phyloP scores from a whole-genome alignment of 1,140 invertebrate species.

The Nephotettix cincticeps region DNA sequence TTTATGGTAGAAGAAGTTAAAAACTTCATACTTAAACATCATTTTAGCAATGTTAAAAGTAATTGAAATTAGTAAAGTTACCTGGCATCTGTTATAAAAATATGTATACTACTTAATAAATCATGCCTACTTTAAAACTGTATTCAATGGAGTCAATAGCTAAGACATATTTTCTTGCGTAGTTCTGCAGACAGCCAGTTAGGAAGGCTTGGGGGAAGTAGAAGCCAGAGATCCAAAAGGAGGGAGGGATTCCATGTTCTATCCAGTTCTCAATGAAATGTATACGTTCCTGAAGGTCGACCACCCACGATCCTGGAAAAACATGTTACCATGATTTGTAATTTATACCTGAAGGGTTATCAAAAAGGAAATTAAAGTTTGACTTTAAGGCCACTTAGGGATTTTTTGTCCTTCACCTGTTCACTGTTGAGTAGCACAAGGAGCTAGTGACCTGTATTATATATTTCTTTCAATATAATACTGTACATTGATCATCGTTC shows the following conservation, averaged over 20 bases:
- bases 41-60: neutral
- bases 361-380: too few species aligned
- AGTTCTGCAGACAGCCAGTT: conserved; percentile 81
- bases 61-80: neutral
- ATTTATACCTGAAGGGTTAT: too few species aligned
- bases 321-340: too few species aligned
- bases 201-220: conserved; percentile 86
- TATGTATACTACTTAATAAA: too few species aligned
- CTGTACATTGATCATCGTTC: too few species aligned
- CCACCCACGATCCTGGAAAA: conserved; percentile 59
- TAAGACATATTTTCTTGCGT: conserved; percentile 69
- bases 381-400: too few species aligned
- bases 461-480: too few species aligned
- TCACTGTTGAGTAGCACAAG: too few species aligned
- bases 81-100: neutral
- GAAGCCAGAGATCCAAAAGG: conserved; percentile 85
- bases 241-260: conserved; percentile 63
- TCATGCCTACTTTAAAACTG: conserved; percentile 59
- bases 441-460: too few species aligned
- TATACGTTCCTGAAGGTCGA: conserved; percentile 57
- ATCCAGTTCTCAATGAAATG: conserved; percentile 69
- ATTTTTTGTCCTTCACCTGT: too few species aligned
- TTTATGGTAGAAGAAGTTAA: neutral
- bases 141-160: conserved; percentile 77
- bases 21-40: conserved; percentile 5